Evolutionary conservation across 1,140 invertebrate species (phyloP).

Genomic region (Psix sp.): DNA sequence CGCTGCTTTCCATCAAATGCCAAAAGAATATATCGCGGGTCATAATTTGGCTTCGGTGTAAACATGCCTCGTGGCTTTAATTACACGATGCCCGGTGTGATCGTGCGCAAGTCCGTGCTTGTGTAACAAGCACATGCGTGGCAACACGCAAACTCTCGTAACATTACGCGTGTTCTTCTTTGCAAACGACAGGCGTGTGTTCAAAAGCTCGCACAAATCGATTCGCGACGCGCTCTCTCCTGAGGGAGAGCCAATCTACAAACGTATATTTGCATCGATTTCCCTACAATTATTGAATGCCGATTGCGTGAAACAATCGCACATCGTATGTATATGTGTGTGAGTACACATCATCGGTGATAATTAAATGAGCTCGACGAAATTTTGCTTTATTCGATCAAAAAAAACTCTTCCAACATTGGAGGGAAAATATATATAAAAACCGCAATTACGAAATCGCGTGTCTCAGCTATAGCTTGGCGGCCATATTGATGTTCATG

Average conservation of each 20-base stretch:
- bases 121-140: conserved; percentile 34
- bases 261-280: conserved; percentile 3
- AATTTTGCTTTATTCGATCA: conserved; percentile 20
- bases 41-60: conserved; percentile 29
- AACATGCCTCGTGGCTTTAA: conserved; percentile 65
- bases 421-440: too few species aligned
- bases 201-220: conserved; percentile 48
- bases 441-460: conserved; percentile 63
- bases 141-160: conserved; percentile 41
- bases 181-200: conserved; percentile 48
- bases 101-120: conserved; percentile 18
- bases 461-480: conserved; percentile 64
- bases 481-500: conserved; percentile 69
- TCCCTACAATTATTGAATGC: conserved; percentile 6
- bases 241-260: neutral
- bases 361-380: conserved; percentile 8
- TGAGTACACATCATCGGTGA: conserved; percentile 1
- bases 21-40: too few species aligned
- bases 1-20: too few species aligned
- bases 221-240: conserved; percentile 34
- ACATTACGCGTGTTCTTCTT: conserved; percentile 27
- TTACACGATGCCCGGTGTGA: conserved; percentile 56
- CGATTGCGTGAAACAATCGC: conserved; percentile 2
- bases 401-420: too few species aligned
- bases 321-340: neutral